A percentile compares a stretch with the other conserved stretches of the same genome.
These are phyloP conservation scores for Nannoperca obscura DNA, from an alignment of 2,797 vertebrate genomes.

Conservation along the genomic window DNA sequence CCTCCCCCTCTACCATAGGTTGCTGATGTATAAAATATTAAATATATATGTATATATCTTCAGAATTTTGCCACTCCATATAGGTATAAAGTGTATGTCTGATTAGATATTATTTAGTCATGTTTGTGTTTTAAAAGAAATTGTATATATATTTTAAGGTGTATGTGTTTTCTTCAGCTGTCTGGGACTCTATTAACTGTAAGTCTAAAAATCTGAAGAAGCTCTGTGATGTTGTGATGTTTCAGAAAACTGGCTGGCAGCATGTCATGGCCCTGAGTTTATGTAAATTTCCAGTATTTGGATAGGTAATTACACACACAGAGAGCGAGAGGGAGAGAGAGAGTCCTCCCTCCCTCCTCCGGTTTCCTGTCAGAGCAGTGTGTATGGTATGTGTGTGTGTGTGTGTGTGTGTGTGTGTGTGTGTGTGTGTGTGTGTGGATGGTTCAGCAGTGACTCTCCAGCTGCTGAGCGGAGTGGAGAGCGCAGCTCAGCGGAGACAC, in stretches of 20 bases:
- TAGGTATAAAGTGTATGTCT: not conserved
- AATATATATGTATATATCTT: too few relatives aligned
- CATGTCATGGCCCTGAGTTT: conserved; percentile 21
- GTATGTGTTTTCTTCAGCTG: not conserved
- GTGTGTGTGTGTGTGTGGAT: conserved; percentile 41
- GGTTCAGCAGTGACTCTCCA: conserved; percentile 66
- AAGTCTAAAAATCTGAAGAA: conserved; percentile 2
- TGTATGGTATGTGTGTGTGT: too few relatives aligned
- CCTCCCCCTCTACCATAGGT: too few relatives aligned
- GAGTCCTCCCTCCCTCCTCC: conserved; percentile 44
- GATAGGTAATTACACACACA: conserved; percentile 17
- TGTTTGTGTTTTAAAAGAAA: not conserved
- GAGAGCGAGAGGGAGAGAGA: conserved; percentile 10
- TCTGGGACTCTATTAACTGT: not conserved
- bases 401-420: conserved; percentile 12
- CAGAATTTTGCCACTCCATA: too few relatives aligned
- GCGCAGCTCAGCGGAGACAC: conserved; percentile 16
- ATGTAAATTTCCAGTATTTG: conserved; percentile 52
- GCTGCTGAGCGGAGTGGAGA: conserved; percentile 69
- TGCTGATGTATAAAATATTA: too few relatives aligned
- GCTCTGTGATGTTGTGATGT: conserved; percentile 31
- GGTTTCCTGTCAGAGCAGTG: conserved; percentile 72
- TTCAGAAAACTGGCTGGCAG: conserved; percentile 24
- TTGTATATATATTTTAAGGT: not conserved
- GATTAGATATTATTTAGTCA: not conserved